Evolutionary conservation across 64 coral and sea anemone genomes (phyloP), one percentile per base, ranked within the genome.

Genomic region (Platygyra sinensis): DNA sequence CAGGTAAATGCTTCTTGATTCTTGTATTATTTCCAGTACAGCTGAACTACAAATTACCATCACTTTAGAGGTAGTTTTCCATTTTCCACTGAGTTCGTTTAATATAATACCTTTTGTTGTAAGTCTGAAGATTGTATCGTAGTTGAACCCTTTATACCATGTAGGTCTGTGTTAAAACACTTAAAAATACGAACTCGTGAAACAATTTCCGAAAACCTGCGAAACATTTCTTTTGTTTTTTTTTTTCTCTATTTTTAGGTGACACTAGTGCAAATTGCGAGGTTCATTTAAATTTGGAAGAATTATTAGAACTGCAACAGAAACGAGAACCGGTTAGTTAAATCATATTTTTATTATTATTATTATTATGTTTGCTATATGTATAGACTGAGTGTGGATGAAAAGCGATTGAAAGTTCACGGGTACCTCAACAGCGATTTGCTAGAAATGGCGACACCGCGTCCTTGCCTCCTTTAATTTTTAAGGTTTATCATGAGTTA

Each of bases 241-340:
- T 69, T 69, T 25, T 24, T 69, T 76, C 3, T 75, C 8, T 62
- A 31, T 0, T 62, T 92, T 15, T 27, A 92, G 90, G 90, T 38
- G 76, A 92, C 67, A 62, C 83, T 16, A 67, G 83, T 63, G 78
- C 84, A 31, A 51, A 62, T 72, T 86, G 77, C 54, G 90, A 92
- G 72, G 86, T 76, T 16, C 82, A 87, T 72, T 49, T 92, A 60
- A 92, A 87, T 52, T 57, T 92, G 18, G 90, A 92, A 87, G 90
- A 92, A 60, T 67, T 92, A 18, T 51, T 92, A 3, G 83, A 92
- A 72, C 75, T 87, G 69, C 90, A 92, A 73, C 90, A 92, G 39
- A 64, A 69, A 60, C 39, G 90, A 62, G 82, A 92, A 20, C 82
- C 83, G 73, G 90, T 92, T 39, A 87, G 90, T 91, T 57, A 14